phyloP scores from a whole-genome alignment of 2,888 invertebrate species.

The Patella ulyssiponensis region DNA sequence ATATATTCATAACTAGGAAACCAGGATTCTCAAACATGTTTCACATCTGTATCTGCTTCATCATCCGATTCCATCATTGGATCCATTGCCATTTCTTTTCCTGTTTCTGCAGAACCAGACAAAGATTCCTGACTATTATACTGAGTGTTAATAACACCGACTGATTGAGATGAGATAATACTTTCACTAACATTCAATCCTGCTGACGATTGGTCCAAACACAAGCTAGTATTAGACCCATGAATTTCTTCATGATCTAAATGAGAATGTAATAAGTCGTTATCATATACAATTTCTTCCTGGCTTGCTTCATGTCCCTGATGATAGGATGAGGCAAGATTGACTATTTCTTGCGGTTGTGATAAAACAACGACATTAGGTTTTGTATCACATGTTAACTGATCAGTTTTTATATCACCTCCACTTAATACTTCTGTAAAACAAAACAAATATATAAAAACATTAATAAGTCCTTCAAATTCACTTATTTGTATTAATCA shows the following conservation, averaged over 20 bases:
- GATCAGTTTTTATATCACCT: slow-evolving; percentile 12
- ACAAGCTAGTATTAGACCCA: slow-evolving; percentile 23
- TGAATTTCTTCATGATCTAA: slow-evolving; percentile 43
- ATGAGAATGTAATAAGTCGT: slow-evolving; percentile 36
- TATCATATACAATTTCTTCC: slow-evolving; percentile 36
- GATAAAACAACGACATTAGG: slow-evolving; percentile 53
- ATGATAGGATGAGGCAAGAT: slow-evolving; percentile 35
- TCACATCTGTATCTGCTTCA: slow-evolving; percentile 31
- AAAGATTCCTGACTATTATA: slow-evolving; percentile 14
- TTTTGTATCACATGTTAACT: slow-evolving; percentile 6
- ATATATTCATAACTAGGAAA: not conserved
- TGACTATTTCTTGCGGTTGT: slow-evolving; percentile 47
- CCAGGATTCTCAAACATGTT: slow-evolving; percentile 5
- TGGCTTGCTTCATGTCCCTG: slow-evolving; percentile 19
- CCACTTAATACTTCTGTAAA: slow-evolving; percentile 22
- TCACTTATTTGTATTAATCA: too few species aligned
- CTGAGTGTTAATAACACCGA: not conserved
- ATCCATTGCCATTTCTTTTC: slow-evolving; percentile 39
- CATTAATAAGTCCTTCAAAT: too few species aligned
- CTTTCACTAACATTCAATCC: slow-evolving; percentile 29
- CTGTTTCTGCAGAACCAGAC: slow-evolving; percentile 16
- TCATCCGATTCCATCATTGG: slow-evolving; percentile 54
- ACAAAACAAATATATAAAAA: not conserved
- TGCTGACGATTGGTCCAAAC: slow-evolving; percentile 16
- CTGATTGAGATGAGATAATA: slow-evolving; percentile 16